Base-by-base conservation (phyloP, 2,888 invertebrate species). In the Choristoneura rosaceana region DNA sequence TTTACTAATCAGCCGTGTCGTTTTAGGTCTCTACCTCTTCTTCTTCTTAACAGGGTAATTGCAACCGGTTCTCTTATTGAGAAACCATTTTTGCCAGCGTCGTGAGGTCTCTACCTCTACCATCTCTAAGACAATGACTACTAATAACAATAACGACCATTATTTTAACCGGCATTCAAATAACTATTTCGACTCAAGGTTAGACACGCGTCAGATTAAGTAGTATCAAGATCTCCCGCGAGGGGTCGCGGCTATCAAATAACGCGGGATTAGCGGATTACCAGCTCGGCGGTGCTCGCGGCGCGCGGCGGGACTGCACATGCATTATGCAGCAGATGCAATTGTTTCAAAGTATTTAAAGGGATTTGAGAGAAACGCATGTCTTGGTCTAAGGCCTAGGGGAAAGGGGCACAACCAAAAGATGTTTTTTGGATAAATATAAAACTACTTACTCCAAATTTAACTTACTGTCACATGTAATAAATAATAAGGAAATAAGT, bases 241-340 rank as follows among this genome's bases (percentile, higher is more conserved):
- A 61, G 66, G 17, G 66, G 66, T 50, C 33, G 61, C 70, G 63
- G 25, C 45, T 17, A 55, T 71, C 71, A 66, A 71, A 67, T 71
- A 71, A 71, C 61, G n/a, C 70, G 34, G 61, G 71, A 62, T 71
- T 25, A 43, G 52, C 45, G 47, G 68, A 61, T 62, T n/a, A 4
- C 60, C 61, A 55, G 55, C 50, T 63, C 17, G 43, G 33, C 55
- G 45, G 15, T 55, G 45, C 69, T 63, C 45, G 55, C 65, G 60
- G n/a, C 59, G 38, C 66, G 50, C 50, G 38, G 38, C 15, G 45
- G 47, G 33, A 14, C 50, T 47, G 9, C 62, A 17, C 45, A 14
- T 62, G 25, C 14, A 43, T 45, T 62, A 45, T 55, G 25, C 55
- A 55, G 25, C 25, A 55, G 55, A 25, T 25, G 55, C 55, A 55